Conservation (phyloP, 2,888 invertebrate species). For the Palloptera scutellata region DNA sequence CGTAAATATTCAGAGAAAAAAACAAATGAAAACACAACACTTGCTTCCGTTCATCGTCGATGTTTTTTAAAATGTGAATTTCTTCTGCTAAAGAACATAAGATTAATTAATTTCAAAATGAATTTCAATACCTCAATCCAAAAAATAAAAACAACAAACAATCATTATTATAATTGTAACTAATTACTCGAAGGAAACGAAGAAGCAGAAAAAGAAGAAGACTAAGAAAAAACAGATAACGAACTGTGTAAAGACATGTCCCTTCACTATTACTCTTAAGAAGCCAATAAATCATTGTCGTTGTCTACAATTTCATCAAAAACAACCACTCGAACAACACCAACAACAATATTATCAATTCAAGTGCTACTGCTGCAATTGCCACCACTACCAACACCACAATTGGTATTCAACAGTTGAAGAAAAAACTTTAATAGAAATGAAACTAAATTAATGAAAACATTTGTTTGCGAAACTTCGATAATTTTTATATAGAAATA, state of each 20-base stretch:
- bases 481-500: slow-evolving; percentile 24
- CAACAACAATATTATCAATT: neutral
- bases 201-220: too few species aligned
- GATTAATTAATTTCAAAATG: slow-evolving; percentile 5
- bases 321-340: neutral
- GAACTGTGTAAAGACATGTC: too few species aligned
- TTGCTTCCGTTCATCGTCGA: slow-evolving; percentile 9
- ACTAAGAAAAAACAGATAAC: too few species aligned
- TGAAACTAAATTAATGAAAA: slow-evolving; percentile 11
- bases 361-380: neutral
- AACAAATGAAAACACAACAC: neutral
- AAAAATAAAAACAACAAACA: slow-evolving; percentile 7
- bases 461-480: slow-evolving; percentile 1
- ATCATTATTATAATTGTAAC: neutral
- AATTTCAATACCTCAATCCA: slow-evolving; percentile 24
- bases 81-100: slow-evolving; percentile 23
- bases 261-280: too few species aligned
- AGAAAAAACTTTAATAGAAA: slow-evolving; percentile 5
- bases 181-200: too few species aligned
- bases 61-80: slow-evolving; percentile 15
- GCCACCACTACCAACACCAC: neutral
- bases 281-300: too few species aligned
- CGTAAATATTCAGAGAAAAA: too few species aligned
- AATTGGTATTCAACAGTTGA: neutral
- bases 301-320: too few species aligned